Percentiles rank a stretch among this genome's conserved stretches.
Evolutionary conservation across 2,888 invertebrate genomes (phyloP).

Genomic region (Homarus gammarus): DNA sequence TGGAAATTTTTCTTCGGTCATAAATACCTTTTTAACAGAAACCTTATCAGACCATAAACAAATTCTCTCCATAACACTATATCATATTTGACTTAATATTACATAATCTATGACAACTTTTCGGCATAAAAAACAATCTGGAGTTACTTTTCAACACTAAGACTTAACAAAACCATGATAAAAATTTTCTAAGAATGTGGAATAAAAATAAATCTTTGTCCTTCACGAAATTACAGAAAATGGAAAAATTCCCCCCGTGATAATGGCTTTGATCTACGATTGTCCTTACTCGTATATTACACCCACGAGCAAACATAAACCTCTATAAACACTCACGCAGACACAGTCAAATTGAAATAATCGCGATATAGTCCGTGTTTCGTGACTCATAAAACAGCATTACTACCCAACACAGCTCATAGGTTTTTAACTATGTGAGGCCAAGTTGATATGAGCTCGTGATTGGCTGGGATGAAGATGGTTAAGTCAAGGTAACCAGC

Average conservation of each 20-base stretch:
- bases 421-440: not conserved
- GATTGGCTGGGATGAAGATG: not conserved
- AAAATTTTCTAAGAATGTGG: not conserved
- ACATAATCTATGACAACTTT: no score
- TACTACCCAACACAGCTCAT: not conserved
- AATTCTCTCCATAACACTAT: no score
- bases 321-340: not conserved
- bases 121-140: no score
- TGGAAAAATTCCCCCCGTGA: not conserved
- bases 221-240: not conserved
- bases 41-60: no score
- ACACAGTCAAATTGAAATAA: conserved; percentile 9
- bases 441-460: not conserved
- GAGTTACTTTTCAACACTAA: no score
- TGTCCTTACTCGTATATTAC: not conserved
- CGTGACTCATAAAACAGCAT: not conserved
- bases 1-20: no score
- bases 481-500: no score
- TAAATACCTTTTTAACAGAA: no score
- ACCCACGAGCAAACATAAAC: not conserved
- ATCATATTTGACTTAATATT: no score
- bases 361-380: not conserved
- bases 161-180: no score
- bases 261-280: not conserved
- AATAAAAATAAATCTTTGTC: not conserved